Evolutionary conservation across 1,140 invertebrate species (phyloP), one percentile per base, ranked within the genome.

Genomic region (Sesamia nonagrioides): DNA sequence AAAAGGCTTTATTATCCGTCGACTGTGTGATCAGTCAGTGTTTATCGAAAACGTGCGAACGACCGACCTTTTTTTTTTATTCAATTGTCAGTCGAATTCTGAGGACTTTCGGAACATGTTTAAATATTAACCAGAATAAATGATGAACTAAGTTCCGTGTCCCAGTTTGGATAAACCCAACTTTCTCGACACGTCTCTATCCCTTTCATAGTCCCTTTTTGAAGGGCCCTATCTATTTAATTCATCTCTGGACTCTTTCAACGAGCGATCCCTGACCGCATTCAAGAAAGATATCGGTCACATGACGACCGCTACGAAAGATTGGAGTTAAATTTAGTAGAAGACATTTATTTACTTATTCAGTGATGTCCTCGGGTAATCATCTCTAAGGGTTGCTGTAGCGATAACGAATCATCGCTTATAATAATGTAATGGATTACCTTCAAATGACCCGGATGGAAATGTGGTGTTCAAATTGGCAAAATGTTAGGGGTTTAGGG

Each of bases 291-390:
- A 93, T 93, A 94, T 91, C 91, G 88, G 90, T 88, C 91, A 92
- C 89, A 91, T 91, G 91, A 90, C 91, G 88, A 82, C 82, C 82
- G 48, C 81, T 86, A 84, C 80, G 85, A 87, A 87, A 89, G 88
- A 91, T 91, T 88, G 86, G 89, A 88, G 92, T 92, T 95, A 92
- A 94, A 94, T 95, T 95, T 94, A 94, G 85, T 90, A 92, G 91
- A 94, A 93, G 89, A 93, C 88, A 92, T 93, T 93, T 93, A 94
- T 93, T 92, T 82, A 78, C 73, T 82, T 92, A 94, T 91, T 92
- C 90, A 87, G 80, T 86, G 91, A 89, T 91, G 87, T 84, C 85
- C 84, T 80, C 79, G 89, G 75, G 90, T 92, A 89, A 91, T 86
- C 80, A 92, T 91, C 90, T 91, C 84, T 84, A 86, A 88, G 89